These are phyloP conservation scores for Chironomus tepperi DNA, from an alignment of 1,140 invertebrate genomes.

Conservation along the genomic window DNA sequence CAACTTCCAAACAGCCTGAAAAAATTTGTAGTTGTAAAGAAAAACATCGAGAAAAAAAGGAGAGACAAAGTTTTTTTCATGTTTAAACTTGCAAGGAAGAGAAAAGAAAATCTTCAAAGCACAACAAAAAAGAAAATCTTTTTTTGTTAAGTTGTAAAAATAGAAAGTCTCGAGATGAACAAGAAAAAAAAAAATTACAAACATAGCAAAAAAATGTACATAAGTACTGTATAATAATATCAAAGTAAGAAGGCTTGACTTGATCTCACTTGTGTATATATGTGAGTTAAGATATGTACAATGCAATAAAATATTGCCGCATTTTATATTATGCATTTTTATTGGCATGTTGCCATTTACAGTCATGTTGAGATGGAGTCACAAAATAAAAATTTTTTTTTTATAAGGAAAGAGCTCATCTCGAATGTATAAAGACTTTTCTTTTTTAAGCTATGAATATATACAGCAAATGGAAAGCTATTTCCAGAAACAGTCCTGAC, in stretches of 20 bases:
- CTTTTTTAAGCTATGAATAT: too few relatives aligned
- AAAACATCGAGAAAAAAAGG: background rate
- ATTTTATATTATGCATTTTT: slow-evolving; percentile 4
- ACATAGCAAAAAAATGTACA: background rate
- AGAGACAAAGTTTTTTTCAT: background rate
- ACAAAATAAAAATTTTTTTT: background rate
- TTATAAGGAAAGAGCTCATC: too few relatives aligned
- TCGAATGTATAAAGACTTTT: too few relatives aligned
- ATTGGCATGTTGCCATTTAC: slow-evolving; percentile 7
- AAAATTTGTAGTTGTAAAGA: background rate
- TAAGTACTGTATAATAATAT: background rate
- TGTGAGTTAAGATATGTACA: background rate
- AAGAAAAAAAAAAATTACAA: background rate
- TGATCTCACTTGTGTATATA: background rate
- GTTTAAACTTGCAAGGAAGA: background rate
- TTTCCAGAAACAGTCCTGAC: too few relatives aligned
- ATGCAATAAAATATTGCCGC: background rate
- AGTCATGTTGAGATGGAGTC: background rate
- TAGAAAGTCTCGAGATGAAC: background rate
- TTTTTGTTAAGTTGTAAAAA: background rate
- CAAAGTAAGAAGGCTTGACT: background rate
- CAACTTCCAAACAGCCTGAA: background rate
- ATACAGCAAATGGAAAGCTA: too few relatives aligned
- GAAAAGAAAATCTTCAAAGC: background rate
- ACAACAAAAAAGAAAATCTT: background rate